Percentiles rank a stretch among this genome's conserved stretches.
Conservation (phyloP, 2,113 vertebrate genomes). For the Cephalopterus ornatus region DNA sequence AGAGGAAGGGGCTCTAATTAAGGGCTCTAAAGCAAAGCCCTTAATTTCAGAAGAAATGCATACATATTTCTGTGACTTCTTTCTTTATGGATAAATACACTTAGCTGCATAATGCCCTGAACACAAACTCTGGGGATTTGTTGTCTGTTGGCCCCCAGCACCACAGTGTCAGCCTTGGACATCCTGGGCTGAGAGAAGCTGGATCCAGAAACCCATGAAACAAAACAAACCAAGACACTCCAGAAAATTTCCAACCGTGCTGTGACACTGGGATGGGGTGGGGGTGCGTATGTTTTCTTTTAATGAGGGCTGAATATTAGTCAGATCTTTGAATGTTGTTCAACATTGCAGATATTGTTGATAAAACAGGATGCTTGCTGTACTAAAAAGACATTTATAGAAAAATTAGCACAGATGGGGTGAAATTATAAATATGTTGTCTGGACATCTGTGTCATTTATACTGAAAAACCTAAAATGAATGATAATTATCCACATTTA, state of each 20-base stretch:
- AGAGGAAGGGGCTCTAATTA: background rate
- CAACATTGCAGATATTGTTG: constrained; percentile 46
- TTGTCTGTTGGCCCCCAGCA: background rate
- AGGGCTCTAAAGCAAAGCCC: background rate
- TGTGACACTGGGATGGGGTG: background rate
- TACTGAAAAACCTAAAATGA: constrained; percentile 48
- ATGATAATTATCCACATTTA: constrained; percentile 57
- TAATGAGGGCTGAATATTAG: constrained; percentile 30
- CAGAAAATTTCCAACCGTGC: background rate
- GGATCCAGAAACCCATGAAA: background rate
- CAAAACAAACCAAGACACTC: background rate
- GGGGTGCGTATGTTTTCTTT: background rate
- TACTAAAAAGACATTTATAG: constrained; percentile 42
- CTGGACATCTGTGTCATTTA: constrained; percentile 66
- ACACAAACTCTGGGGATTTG: background rate
- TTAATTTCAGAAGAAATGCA: background rate
- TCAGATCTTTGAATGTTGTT: constrained; percentile 48
- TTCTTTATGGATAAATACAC: background rate
- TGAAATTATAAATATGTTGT: constrained; percentile 55
- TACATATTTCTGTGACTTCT: background rate
- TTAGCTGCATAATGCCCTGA: background rate
- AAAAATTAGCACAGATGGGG: constrained; percentile 61
- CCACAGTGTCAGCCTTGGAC: background rate
- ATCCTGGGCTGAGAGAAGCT: background rate
- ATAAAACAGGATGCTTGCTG: constrained; percentile 45